Base-by-base conservation (phyloP, 1,140 invertebrate species). In the Coptotermes formosanus region DNA sequence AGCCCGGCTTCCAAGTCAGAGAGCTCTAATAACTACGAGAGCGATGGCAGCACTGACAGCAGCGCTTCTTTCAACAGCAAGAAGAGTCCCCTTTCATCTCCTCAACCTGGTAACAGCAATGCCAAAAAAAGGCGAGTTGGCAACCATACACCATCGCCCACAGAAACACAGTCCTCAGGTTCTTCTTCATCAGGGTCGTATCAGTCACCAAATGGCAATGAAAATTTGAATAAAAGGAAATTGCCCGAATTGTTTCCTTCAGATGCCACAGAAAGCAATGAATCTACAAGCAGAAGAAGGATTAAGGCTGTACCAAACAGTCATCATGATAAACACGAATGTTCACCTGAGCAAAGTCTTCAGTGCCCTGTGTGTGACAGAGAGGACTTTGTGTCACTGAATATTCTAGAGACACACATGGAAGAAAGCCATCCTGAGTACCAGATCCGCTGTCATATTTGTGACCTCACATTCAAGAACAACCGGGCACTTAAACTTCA, bases 401-500 rank as follows among this genome's bases (percentile, higher is more conserved):
- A 92, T 4, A 91, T 92, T 0, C 88, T 96, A 21, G 93, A 95
- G 75, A 92, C 92, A 3, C 96, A 97, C 87, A 89, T 97, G 87
- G 94, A 96, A 88, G 91, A 92, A n/a, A 93, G 93, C 85, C 96
- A 97, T 91, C 94, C 93, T 4, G 93, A 95, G 14, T 93, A 94
- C 86, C 93, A 92, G 12, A 92, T 93, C n/a, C 94, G 94, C 87
- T 97, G 96, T 89, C 92, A 93, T 0, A 91, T 92, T 7, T 97
- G 96, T 89, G 93, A 94, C 30, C 91, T 94, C 14, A 91, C 93
- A 0, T 97, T 96, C 89, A 93, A 94, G 86, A 96, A 94, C 48
- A 93, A 94, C 52, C 93, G 94, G 38, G 93, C 94, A 4, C 91
- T 95, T n/a, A 95, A 94, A 88, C 91, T 94, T 14, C 95, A 96